A percentile compares a stretch with the other conserved stretches of the same genome.
These are phyloP conservation scores for Phodopus roborovskii DNA, from an alignment of 2,113 vertebrate genomes.

Conservation along the genomic window DNA sequence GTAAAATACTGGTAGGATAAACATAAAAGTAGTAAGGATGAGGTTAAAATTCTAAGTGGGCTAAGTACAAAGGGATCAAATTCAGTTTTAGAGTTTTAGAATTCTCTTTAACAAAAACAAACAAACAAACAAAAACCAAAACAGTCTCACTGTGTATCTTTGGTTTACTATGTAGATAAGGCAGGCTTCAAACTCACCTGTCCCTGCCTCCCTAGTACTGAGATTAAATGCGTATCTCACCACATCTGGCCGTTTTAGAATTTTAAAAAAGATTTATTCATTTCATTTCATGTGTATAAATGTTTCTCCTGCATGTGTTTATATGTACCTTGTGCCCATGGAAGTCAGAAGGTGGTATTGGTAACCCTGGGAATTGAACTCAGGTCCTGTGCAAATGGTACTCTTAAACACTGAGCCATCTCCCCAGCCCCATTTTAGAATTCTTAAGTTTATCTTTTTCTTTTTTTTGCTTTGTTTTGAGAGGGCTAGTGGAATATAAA, in stretches of 20 bases:
- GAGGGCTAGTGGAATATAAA: not conserved
- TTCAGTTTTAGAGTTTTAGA: not conserved
- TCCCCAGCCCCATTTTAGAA: not conserved
- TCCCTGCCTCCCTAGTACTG: not conserved
- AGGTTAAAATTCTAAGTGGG: not conserved
- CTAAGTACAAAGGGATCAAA: not conserved
- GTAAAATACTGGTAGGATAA: slow-evolving; percentile 5
- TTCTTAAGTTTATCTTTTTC: not conserved
- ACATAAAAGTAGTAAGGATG: slow-evolving; percentile 39
- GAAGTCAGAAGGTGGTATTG: not conserved
- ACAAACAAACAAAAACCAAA: not conserved
- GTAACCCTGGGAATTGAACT: not conserved
- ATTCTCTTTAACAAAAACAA: not conserved
- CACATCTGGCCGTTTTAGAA: not conserved
- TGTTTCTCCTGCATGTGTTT: not conserved
- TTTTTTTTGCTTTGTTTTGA: not conserved
- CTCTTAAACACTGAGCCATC: not conserved
- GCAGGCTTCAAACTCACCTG: not conserved
- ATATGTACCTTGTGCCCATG: not conserved
- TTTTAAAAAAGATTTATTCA: not conserved
- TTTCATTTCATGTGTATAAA: not conserved
- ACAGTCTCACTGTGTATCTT: not conserved
- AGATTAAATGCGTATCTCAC: not conserved
- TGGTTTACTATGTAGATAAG: not conserved
- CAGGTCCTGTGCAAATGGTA: not conserved